phyloP scores from a whole-genome alignment of 2,797 vertebrate species.

The Meriones psammophilus region DNA sequence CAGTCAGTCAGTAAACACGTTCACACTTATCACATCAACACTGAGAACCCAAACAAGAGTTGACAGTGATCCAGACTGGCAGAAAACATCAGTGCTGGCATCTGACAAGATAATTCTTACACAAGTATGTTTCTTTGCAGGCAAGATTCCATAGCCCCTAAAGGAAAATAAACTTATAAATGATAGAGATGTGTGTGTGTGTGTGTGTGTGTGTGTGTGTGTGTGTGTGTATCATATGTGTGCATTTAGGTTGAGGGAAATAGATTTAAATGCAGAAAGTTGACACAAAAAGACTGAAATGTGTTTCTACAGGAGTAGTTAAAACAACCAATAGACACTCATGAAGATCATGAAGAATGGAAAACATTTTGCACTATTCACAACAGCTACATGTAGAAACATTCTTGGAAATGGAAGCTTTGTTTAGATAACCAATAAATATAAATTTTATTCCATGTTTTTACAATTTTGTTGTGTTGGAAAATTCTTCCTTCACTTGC shows the following conservation, averaged over 20 bases:
- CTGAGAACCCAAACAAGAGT: constrained; percentile 20
- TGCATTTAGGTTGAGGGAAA: neutral
- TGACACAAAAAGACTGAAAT: neutral
- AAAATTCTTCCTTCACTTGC: neutral
- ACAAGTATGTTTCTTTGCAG: neutral
- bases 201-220: neutral
- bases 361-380: constrained; percentile 7
- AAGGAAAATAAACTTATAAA: neutral
- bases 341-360: neutral
- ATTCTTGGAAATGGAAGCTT: constrained; percentile 46
- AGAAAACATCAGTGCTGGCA: neutral
- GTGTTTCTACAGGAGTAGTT: neutral
- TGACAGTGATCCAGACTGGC: constrained; percentile 14
- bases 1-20: neutral
- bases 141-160: neutral
- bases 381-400: neutral
- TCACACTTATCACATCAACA: constrained; percentile 46
- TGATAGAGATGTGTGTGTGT: neutral
- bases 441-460: neutral
- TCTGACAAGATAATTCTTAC: constrained; percentile 38
- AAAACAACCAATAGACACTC: neutral
- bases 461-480: neutral
- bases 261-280: neutral
- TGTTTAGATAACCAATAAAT: neutral
- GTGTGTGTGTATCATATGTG: neutral